phyloP scores from a whole-genome alignment of 2,797 vertebrate genomes.

The Apodemus agrarius region DNA sequence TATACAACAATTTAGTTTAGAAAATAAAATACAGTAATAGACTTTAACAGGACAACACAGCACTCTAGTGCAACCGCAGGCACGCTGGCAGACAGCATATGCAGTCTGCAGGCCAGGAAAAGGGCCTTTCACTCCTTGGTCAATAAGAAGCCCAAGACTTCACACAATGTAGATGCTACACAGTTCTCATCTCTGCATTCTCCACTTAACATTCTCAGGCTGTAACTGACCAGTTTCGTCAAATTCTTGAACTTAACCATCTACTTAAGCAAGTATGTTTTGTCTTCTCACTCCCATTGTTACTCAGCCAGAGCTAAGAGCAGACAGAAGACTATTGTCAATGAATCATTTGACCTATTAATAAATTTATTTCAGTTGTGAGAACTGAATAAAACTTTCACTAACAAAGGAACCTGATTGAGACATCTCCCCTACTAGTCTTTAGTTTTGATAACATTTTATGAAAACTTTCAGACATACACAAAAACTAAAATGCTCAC shows the following conservation, averaged over 20 bases:
- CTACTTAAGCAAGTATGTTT: background rate
- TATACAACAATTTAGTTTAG: background rate
- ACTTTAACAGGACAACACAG: background rate
- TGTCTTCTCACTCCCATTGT: background rate
- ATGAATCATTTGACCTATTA: slow-evolving; percentile 14
- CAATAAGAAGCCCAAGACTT: background rate
- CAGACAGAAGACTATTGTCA: background rate
- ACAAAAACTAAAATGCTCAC: background rate
- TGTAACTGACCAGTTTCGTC: background rate
- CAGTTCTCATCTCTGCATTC: background rate
- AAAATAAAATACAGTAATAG: background rate
- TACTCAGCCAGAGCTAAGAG: slow-evolving; percentile 13
- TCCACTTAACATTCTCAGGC: background rate
- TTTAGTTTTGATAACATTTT: slow-evolving; percentile 27
- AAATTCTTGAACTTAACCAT: background rate
- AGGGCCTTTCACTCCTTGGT: background rate
- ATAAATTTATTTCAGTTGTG: slow-evolving; percentile 45
- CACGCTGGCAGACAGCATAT: too few relatives aligned
- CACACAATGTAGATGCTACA: background rate
- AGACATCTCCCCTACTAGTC: background rate
- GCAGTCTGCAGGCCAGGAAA: background rate
- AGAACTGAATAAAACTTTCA: background rate
- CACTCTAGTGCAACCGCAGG: background rate
- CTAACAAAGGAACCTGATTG: background rate
- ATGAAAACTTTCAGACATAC: background rate